A percentile compares a stretch with the other conserved stretches of the same genome.
These are phyloP conservation scores for Cheilosia soror DNA, from an alignment of 2,888 invertebrate genomes.

Conservation along the genomic window DNA sequence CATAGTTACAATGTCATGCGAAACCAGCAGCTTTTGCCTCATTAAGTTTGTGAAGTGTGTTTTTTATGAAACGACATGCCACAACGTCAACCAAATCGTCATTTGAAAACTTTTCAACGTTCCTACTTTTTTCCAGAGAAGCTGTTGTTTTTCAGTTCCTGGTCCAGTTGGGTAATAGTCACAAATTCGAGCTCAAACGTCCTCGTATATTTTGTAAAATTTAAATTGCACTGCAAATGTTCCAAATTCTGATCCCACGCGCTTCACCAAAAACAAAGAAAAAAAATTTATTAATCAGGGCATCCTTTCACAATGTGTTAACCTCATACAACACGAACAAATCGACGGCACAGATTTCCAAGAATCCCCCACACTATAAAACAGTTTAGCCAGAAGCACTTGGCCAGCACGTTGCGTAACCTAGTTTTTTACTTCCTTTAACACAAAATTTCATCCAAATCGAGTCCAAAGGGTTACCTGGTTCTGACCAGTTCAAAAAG, in stretches of 20 bases:
- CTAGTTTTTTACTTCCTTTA: conserved; percentile 67
- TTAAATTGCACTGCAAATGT: no score
- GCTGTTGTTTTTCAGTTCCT: no score
- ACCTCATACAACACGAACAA: conserved; percentile 49
- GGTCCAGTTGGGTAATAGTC: no score
- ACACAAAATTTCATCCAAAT: conserved; percentile 30
- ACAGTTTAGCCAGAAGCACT: conserved; percentile 45
- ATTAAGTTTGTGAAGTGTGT: no score
- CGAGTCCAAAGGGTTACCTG: conserved; percentile 24
- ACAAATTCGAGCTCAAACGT: no score
- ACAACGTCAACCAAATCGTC: no score
- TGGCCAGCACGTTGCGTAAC: conserved; percentile 53
- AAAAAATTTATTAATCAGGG: background rate
- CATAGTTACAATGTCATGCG: no score
- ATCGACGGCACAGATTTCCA: conserved; percentile 61
- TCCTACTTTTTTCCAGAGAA: no score
- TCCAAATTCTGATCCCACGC: background rate
- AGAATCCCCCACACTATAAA: conserved; percentile 47
- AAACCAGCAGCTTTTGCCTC: no score
- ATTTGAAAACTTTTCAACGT: no score
- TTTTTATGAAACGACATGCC: no score
- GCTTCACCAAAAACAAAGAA: background rate
- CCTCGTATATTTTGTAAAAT: no score
- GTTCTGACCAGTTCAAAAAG: conserved; percentile 6
- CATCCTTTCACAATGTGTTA: conserved; percentile 14